Conservation (phyloP, 1,140 invertebrate genomes). For the Calephelis nemesis region DNA sequence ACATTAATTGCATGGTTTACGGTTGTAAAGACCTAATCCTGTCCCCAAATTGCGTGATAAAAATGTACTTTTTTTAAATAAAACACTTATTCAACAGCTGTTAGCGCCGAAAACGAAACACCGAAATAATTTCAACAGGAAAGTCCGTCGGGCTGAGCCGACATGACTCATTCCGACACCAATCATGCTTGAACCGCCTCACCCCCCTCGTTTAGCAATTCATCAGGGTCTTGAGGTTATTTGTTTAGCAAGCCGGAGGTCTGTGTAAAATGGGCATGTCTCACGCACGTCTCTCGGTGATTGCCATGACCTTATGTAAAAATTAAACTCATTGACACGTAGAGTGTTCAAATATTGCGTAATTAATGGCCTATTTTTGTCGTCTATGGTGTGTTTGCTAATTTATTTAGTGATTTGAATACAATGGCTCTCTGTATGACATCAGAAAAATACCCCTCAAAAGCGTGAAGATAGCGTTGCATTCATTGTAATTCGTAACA, state of each 20-base stretch:
- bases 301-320: conserved; percentile 18
- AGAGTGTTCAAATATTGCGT: conserved; percentile 13
- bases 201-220: background rate
- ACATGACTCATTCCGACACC: background rate
- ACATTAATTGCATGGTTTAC: too few species aligned
- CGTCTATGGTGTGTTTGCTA: conserved; percentile 6
- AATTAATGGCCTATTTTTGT: conserved; percentile 14
- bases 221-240: background rate
- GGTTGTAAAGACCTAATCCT: too few species aligned
- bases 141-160: conserved; percentile 14
- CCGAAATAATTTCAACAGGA: conserved; percentile 14
- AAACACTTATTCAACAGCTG: conserved; percentile 1
- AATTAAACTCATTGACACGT: conserved; percentile 19
- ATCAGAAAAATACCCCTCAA: background rate
- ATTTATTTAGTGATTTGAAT: conserved; percentile 2
- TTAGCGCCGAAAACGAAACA: background rate
- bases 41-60: too few species aligned
- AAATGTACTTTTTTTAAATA: background rate
- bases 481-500: too few species aligned
- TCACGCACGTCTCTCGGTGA: conserved; percentile 9
- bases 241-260: conserved; percentile 3
- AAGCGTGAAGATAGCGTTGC: background rate
- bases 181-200: conserved; percentile 2
- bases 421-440: background rate
- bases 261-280: background rate